Evolutionary conservation across 2,888 invertebrate species (phyloP).

Genomic region (Bibio marci): DNA sequence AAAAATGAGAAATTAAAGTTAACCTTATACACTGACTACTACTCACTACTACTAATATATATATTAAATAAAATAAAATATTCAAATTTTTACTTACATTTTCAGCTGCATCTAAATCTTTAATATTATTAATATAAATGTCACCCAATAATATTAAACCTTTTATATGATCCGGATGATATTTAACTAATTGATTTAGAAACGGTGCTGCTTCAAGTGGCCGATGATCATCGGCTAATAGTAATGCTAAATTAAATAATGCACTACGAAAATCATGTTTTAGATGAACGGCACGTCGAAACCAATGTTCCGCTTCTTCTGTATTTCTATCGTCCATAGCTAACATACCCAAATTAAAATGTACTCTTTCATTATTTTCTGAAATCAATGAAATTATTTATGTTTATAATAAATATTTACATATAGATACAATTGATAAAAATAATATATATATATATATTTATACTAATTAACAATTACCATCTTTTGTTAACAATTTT

Average conservation of each 20-base stretch:
- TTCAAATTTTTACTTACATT: slow-evolving; percentile 48
- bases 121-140: slow-evolving; percentile 89
- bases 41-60: no score
- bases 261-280: slow-evolving; percentile 86
- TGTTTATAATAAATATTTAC: background rate
- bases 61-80: no score
- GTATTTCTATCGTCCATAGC: slow-evolving; percentile 90
- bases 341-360: slow-evolving; percentile 91
- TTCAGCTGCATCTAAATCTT: slow-evolving; percentile 87
- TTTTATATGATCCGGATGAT: slow-evolving; percentile 88
- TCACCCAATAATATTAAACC: slow-evolving; percentile 86
- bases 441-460: background rate
- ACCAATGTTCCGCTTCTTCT: slow-evolving; percentile 78
- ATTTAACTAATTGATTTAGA: slow-evolving; percentile 73
- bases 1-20: no score
- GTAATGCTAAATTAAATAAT: slow-evolving; percentile 80
- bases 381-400: slow-evolving; percentile 6
- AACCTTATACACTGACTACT: no score
- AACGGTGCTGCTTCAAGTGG: slow-evolving; percentile 86
- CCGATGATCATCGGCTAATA: slow-evolving; percentile 73
- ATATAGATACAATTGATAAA: no score
- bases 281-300: slow-evolving; percentile 70
- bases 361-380: slow-evolving; percentile 75
- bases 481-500: slow-evolving; percentile 58
- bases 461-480: slow-evolving; percentile 20